Evolutionary conservation across 2,888 invertebrate genomes (phyloP), one percentile per base, ranked within the genome.

Genomic region (Apodemia hepburni): DNA sequence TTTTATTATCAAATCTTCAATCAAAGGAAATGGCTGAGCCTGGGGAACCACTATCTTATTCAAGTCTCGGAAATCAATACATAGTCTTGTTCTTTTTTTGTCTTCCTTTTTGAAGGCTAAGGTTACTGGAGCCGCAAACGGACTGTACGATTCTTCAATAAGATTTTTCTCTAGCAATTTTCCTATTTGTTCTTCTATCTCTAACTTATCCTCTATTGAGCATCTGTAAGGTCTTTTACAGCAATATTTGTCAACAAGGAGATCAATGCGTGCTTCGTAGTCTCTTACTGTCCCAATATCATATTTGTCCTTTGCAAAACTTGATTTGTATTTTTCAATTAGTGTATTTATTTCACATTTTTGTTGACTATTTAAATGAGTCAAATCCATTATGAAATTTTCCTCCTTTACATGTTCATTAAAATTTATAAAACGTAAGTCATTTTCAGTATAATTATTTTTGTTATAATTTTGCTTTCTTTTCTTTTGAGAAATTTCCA

Each of bases 181-280:
- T 22, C 22, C 22, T 22, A 22, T 22, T 22, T 22, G 22, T 22
- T 22, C 22, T 22, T 22, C 22, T 22, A 22, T 22, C 22, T 22
- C 22, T 22, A 22, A 22, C 22, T 22, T 22, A 22, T 22, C 22
- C 22, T 22, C 22, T 22, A 22, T 22, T 22, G 22, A 22, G 22
- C 22, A 42, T 15, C 15, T 42, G 3, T 15, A 15, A 5, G 42
- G 42, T 15, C 42, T 42, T 15, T 42, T 42, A 42, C 15, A 15
- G 9, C 42, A 42, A 9, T 42, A 42, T 15, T 12, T 42, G 5
- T 42, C 42, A 3, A 68, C 69, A 51, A 59, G 9, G 58, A 62
- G 38, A 47, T 65, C 67, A 51, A 68, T 64, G 11, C 58, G 61
- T 61, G 68, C 68, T 63, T 68, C 64, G 64, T 68, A 68, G 11